These are phyloP conservation scores for Unio pictorum DNA, from an alignment of 2,888 invertebrate species.

Conservation along the genomic window DNA sequence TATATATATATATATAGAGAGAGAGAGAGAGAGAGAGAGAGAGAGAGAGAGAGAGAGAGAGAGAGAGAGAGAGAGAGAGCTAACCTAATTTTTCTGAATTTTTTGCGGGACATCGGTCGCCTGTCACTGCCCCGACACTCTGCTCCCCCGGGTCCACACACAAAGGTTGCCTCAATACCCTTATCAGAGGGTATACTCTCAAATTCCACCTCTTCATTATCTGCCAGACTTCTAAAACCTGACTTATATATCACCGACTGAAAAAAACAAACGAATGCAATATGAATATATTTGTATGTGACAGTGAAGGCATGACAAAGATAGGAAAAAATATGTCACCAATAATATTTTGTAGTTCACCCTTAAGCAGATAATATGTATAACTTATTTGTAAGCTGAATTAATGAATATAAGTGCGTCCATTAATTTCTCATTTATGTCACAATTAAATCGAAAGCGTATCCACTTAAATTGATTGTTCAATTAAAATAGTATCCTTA, in stretches of 20 bases:
- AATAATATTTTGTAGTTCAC: no score
- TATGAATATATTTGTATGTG: constrained; percentile 7
- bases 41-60: constrained; percentile 1
- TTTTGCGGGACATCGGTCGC: constrained; percentile 85
- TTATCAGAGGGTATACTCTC: constrained; percentile 88
- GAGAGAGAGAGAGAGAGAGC: constrained; percentile 1
- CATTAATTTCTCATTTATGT: no score
- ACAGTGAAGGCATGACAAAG: no score
- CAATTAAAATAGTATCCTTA: no score
- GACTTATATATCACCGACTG: constrained; percentile 93
- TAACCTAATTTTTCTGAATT: constrained; percentile 88
- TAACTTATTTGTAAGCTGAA: no score
- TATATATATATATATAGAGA: not conserved
- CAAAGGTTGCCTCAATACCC: constrained; percentile 88
- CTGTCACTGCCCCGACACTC: constrained; percentile 89
- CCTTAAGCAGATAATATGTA: no score
- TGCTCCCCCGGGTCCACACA: constrained; percentile 83
- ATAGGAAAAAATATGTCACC: no score
- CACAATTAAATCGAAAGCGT: no score
- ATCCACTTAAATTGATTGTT: no score
- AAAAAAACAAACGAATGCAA: constrained; percentile 56
- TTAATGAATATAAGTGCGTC: no score
- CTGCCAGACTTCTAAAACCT: constrained; percentile 90
- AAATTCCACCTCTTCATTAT: constrained; percentile 91
- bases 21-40: not conserved